A percentile compares a stretch with the other conserved stretches of the same genome.
Conservation (phyloP, 2,797 vertebrate genomes). For the Gephyroberyx darwinii region DNA sequence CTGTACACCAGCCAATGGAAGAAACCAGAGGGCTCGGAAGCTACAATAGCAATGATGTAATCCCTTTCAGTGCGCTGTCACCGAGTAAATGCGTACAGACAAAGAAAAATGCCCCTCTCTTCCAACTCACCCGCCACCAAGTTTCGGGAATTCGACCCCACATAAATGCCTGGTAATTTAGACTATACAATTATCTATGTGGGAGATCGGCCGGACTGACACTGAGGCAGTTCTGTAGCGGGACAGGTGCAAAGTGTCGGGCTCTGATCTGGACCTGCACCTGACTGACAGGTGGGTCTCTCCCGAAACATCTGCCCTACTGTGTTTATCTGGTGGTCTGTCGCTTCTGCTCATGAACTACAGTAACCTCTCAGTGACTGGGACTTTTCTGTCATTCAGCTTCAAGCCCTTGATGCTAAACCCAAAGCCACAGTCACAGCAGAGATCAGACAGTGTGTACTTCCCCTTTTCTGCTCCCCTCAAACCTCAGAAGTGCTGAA, state of each 20-base stretch:
- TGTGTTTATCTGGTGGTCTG: background rate
- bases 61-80: constrained; percentile 70
- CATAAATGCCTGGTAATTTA: constrained; percentile 48
- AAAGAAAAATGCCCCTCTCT: constrained; percentile 64
- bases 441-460: constrained; percentile 68
- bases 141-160: constrained; percentile 63
- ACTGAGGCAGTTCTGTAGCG: constrained; percentile 6
- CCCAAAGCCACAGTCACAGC: constrained; percentile 68
- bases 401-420: constrained; percentile 48
- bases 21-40: constrained; percentile 65
- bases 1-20: constrained; percentile 58
- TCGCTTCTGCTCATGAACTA: constrained; percentile 24
- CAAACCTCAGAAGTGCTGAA: constrained; percentile 56
- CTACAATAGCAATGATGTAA: constrained; percentile 81
- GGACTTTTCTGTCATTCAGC: constrained; percentile 39
- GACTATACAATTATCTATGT: constrained; percentile 61
- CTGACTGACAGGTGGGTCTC: background rate
- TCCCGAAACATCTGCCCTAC: background rate
- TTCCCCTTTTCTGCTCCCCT: constrained; percentile 66
- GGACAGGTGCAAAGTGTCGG: constrained; percentile 57
- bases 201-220: constrained; percentile 12
- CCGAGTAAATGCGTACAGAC: constrained; percentile 71
- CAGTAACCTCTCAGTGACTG: constrained; percentile 40
- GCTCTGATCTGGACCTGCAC: constrained; percentile 3
- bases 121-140: constrained; percentile 55